Evolutionary conservation across 2,113 vertebrate species (phyloP).

Genomic region (Caranx ignobilis): DNA sequence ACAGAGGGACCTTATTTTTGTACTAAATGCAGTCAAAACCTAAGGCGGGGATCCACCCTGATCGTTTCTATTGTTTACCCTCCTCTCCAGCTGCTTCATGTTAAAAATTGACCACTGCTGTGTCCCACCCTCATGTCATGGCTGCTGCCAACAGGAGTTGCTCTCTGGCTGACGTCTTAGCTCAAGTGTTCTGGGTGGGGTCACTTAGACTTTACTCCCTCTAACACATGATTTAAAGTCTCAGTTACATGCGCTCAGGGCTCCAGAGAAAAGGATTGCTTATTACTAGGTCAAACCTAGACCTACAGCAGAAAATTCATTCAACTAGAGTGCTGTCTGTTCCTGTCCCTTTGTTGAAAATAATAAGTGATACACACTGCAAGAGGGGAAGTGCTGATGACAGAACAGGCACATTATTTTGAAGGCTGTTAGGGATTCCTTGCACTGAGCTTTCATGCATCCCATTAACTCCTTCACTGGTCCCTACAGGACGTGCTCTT

Average conservation of each 20-base stretch:
- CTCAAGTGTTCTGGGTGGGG: slow-evolving; percentile 48
- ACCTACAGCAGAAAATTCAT: not conserved
- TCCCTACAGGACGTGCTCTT: slow-evolving; percentile 33
- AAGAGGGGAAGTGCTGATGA: not conserved
- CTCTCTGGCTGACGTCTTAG: not conserved
- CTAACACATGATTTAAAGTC: not conserved
- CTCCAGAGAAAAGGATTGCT: not conserved
- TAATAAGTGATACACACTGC: not conserved
- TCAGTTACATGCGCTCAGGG: not conserved
- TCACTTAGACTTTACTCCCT: slow-evolving; percentile 24
- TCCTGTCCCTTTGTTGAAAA: slow-evolving; percentile 11
- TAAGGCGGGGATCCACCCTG: not conserved
- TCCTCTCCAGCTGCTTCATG: slow-evolving; percentile 41
- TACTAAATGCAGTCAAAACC: not conserved
- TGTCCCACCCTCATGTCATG: slow-evolving; percentile 47
- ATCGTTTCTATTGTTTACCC: slow-evolving; percentile 11
- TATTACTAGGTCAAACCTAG: not conserved
- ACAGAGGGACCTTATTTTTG: not conserved
- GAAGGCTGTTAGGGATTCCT: not conserved
- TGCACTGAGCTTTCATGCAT: slow-evolving; percentile 3
- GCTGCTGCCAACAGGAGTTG: slow-evolving; percentile 32
- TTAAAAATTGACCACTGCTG: slow-evolving; percentile 36
- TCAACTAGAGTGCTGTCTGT: not conserved
- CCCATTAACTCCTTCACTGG: slow-evolving; percentile 24
- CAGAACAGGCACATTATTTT: slow-evolving; percentile 18